A percentile compares a stretch with the other conserved stretches of the same genome.
phyloP scores from a whole-genome alignment of 1,140 invertebrate genomes.

The Cydia pomonella region DNA sequence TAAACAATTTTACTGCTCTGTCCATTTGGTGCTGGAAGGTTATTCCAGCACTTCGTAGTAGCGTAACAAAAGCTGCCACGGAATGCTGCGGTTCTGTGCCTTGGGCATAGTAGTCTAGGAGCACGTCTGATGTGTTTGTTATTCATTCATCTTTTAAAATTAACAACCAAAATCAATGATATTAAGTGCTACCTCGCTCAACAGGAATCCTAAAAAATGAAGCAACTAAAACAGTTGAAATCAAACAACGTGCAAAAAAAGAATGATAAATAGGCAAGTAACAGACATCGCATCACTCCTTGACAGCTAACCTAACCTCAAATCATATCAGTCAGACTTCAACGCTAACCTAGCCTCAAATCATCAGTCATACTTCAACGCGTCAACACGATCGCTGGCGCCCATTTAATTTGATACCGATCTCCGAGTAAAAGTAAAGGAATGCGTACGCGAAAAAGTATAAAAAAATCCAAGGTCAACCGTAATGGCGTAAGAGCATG shows the following conservation, averaged over 20 bases:
- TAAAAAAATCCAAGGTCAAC: constrained; percentile 27
- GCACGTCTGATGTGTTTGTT: too few relatives aligned
- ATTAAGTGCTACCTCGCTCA: too few relatives aligned
- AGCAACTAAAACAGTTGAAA: neutral
- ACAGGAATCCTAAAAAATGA: neutral
- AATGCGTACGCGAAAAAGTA: constrained; percentile 22
- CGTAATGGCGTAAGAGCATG: constrained; percentile 21
- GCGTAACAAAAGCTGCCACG: too few relatives aligned
- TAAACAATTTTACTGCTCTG: too few relatives aligned
- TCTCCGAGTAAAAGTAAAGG: constrained; percentile 22
- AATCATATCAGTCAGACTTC: neutral
- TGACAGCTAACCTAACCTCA: constrained; percentile 16
- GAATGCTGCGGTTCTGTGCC: too few relatives aligned
- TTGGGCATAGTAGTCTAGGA: too few relatives aligned
- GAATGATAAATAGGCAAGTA: neutral
- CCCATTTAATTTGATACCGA: constrained; percentile 5
- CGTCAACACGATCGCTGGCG: neutral
- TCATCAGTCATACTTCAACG: neutral
- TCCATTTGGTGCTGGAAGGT: too few relatives aligned
- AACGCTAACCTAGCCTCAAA: constrained; percentile 6
- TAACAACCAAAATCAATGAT: too few relatives aligned
- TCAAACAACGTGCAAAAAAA: neutral
- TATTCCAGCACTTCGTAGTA: too few relatives aligned
- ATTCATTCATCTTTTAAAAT: too few relatives aligned
- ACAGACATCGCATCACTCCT: neutral